These are phyloP conservation scores for Lissocephala sabroskyi DNA, from an alignment of 2,888 invertebrate genomes.

Conservation along the genomic window DNA sequence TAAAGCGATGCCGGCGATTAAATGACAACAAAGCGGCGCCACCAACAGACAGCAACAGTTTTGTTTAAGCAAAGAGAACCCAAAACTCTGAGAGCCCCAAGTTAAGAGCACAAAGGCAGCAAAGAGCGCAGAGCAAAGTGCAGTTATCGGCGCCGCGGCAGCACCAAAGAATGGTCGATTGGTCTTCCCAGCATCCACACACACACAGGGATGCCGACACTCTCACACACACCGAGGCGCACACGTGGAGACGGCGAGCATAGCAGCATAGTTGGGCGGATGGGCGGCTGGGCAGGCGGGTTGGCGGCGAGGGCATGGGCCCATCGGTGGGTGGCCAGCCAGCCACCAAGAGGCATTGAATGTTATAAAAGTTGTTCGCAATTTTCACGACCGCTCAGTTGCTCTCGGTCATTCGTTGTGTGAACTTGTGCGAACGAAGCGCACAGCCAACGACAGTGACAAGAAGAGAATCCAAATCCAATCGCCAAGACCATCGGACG, in stretches of 20 bases:
- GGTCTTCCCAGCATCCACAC: slow-evolving; percentile 27
- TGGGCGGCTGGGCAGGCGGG: not conserved
- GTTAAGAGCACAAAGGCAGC: slow-evolving; percentile 5
- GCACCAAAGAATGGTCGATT: slow-evolving; percentile 49
- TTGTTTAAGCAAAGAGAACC: slow-evolving; percentile 36
- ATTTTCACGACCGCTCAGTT: slow-evolving; percentile 69
- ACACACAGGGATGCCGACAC: slow-evolving; percentile 30
- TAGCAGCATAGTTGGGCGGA: too few species aligned
- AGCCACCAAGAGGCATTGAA: slow-evolving; percentile 25
- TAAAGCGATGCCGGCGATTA: slow-evolving; percentile 48
- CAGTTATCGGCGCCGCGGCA: slow-evolving; percentile 31
- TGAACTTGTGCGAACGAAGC: slow-evolving; percentile 45
- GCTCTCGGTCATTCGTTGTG: slow-evolving; percentile 71
- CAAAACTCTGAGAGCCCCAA: slow-evolving; percentile 18
- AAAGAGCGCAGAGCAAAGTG: slow-evolving; percentile 32
- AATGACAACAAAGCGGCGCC: slow-evolving; percentile 40
- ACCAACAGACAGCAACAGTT: slow-evolving; percentile 42
- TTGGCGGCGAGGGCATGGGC: not conserved
- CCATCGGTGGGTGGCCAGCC: too few species aligned
- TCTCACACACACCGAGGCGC: too few species aligned
- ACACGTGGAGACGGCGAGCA: too few species aligned
- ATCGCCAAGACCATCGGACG: too few species aligned
- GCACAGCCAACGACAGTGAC: slow-evolving; percentile 24
- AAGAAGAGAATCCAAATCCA: too few species aligned
- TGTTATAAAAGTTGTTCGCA: slow-evolving; percentile 69